phyloP scores from a whole-genome alignment of 2,888 invertebrate genomes.

The Seira ritae region DNA sequence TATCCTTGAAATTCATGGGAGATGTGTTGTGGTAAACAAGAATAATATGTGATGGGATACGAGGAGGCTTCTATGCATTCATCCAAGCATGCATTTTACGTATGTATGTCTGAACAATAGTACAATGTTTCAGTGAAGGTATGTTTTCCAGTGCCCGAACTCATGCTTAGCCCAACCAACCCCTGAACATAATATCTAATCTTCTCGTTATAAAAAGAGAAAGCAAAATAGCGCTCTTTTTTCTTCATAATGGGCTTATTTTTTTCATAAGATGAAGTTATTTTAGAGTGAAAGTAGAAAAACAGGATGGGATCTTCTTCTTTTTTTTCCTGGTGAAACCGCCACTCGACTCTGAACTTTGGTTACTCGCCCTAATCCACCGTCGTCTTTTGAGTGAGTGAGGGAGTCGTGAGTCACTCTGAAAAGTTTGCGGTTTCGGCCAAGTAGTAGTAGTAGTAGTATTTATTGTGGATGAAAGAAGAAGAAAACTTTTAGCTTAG shows the following conservation, averaged over 20 bases:
- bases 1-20: too few relatives aligned
- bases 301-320: background rate
- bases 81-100: too few relatives aligned
- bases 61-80: too few relatives aligned
- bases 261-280: constrained; percentile 3
- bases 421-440: constrained; percentile 28
- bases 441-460: constrained; percentile 26
- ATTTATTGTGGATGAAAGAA: constrained; percentile 5
- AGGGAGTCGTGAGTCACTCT: constrained; percentile 9
- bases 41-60: too few relatives aligned
- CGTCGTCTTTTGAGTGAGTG: background rate
- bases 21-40: too few relatives aligned
- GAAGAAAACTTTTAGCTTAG: constrained; percentile 27
- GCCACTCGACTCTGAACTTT: constrained; percentile 20
- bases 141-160: too few relatives aligned
- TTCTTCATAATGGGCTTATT: background rate
- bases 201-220: background rate
- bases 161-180: too few relatives aligned
- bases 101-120: too few relatives aligned
- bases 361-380: constrained; percentile 30
- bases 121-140: too few relatives aligned
- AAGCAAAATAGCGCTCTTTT: too few relatives aligned
- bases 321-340: background rate
- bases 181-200: too few relatives aligned
- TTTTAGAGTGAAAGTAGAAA: constrained; percentile 6